Evolutionary conservation across 2,113 vertebrate species (phyloP), one percentile per base, ranked within the genome.

Genomic region (Elephas maximus): DNA sequence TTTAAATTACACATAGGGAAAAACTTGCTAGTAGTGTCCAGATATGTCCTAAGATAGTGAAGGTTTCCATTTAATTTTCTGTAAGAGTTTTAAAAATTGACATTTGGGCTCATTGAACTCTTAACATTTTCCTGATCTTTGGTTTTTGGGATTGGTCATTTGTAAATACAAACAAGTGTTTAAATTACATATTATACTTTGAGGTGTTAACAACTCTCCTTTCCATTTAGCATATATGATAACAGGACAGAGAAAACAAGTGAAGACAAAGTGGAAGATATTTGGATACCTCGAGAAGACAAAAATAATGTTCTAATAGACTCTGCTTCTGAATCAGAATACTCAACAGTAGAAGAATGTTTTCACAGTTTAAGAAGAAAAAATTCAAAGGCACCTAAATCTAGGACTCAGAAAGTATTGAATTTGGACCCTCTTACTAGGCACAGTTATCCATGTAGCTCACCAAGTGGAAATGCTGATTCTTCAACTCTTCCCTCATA

Each of bases 321-420:
- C 74, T 95, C 98, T 78, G 93, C 97, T 93, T 93, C 82, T 15
- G 98, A 98, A 90, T 98, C 99, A 5, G 98, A 99, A 30, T 99
- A 99, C 97, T 99, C 99, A 7, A 88, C 98, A 24, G 98, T 99
- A 92, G 99, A 99, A 2, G 98, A 99, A 48, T 98, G 96, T 81
- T 97, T 97, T 94, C 88, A 97, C 33, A 94, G 98, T 96, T 96
- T 98, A 96, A 98, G 96, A 65, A 98, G 97, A 84, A 97, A 88
- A 83, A 97, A 96, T 90, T 98, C 82, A 48, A 98, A 98, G 97
- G 62, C 96, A 6, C 94, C 97, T 85, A 96, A 97, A 3, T 95
- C 48, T 45, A 91, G 96, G 91, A 93, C 90, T 76, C 97, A 97
- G 44, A 95, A 97, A 80, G 94, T 95, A n/a, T 57, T 74, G 33